Base-by-base conservation (phyloP, 2,113 vertebrate species). In the Cepphus grylle region DNA sequence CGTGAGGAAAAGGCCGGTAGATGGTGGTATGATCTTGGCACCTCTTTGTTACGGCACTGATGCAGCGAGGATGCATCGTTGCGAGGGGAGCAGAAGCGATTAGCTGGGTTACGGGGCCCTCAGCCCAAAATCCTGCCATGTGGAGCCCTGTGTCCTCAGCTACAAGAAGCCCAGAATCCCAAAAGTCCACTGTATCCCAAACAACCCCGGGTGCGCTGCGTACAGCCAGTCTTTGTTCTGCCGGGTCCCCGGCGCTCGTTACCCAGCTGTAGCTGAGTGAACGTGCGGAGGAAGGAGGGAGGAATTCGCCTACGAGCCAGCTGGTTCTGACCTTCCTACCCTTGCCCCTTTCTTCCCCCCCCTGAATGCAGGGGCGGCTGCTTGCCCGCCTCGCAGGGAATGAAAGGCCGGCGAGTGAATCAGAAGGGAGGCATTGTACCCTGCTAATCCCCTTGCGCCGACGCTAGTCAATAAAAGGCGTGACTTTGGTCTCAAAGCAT, bases 31-130 rank as follows among this genome's bases (percentile, higher is more conserved):
- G n/a, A 7, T 4, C 78, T 11, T 6, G 62, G 77, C 67, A 27
- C 43, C 66, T 3, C 71, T 22, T 7, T 3, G 0, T 2, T 4
- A 4, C 27, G 5, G 8, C 17, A 21, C 45, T 17, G 59, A 2
- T 4, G 84, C 9, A 15, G 49, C 8, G 3, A 7, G 36, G 42
- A 11, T 2, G 7, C 16, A 4, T 12, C 2, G 0, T 2, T 12
- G 29, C 1, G 20, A 19, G 23, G 38, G 11, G 29, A 30, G 19
- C 27, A 4, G 27, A 3, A 49, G 32, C 16, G 6, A 4, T 10
- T 11, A 13, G 38, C 23, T 2, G 17, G 8, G 8, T 6, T 6
- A 15, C 32, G 8, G n/a, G 36, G 25, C 27, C 32, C 20, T 47
- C 42, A 18, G 62, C 43, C 45, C 82, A 5, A 65, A 61, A 52